phyloP scores from a whole-genome alignment of 2,113 vertebrate species.

The Phaethornis superciliosus region DNA sequence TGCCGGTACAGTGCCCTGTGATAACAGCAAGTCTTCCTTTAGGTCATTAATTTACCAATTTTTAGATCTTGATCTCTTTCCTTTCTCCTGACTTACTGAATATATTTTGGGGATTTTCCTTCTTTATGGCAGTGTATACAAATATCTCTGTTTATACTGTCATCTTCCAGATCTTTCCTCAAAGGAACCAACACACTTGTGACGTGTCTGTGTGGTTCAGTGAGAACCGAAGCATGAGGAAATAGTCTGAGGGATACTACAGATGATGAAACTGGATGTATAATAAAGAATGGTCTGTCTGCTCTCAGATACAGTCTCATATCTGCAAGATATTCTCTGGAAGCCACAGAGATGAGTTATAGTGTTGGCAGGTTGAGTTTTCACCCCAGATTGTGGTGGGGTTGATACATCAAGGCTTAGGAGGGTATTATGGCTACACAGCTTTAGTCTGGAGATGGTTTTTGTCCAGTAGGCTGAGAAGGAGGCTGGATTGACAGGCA shows the following conservation, averaged over 20 bases:
- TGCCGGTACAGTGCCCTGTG: constrained; percentile 6
- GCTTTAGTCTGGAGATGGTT: constrained; percentile 9
- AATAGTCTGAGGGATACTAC: not conserved
- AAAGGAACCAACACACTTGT: not conserved
- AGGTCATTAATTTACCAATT: constrained; percentile 25
- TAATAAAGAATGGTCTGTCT: not conserved
- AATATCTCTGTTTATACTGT: not conserved
- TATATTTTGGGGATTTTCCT: not conserved
- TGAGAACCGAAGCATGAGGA: not conserved
- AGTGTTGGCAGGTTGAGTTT: not conserved
- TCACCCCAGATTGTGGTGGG: not conserved
- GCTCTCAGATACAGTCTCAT: not conserved
- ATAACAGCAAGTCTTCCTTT: not conserved
- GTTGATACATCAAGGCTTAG: not conserved
- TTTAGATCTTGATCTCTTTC: not conserved
- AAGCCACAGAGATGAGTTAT: not conserved
- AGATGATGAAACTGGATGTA: not conserved
- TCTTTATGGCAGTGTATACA: not conserved
- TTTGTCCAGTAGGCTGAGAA: constrained; percentile 22
- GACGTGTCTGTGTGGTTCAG: not conserved
- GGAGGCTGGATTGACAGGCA: constrained; percentile 29
- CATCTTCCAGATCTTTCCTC: not conserved
- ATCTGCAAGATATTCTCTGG: not conserved
- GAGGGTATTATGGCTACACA: not conserved
- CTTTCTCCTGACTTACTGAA: not conserved